These are phyloP conservation scores for Sycophaga agraensis DNA, from an alignment of 1,140 invertebrate species.

Conservation along the genomic window DNA sequence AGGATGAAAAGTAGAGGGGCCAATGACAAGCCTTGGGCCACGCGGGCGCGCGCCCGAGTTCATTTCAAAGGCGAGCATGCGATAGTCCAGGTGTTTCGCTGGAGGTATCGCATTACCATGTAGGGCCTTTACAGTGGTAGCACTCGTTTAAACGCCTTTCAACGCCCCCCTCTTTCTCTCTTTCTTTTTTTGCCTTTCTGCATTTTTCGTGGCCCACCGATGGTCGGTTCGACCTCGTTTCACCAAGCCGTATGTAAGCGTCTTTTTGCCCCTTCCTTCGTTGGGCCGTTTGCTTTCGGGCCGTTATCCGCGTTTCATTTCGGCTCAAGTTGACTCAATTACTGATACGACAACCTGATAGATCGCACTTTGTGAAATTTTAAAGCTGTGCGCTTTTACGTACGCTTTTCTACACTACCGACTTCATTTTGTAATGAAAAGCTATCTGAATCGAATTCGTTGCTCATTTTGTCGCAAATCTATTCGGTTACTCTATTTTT, in stretches of 20 bases:
- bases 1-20: neutral
- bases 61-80: slow-evolving; percentile 8
- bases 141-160: neutral
- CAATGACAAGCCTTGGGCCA: neutral
- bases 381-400: too few species aligned
- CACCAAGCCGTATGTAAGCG: neutral
- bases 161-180: neutral
- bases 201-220: neutral
- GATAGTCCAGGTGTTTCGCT: slow-evolving; percentile 19
- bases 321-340: too few species aligned
- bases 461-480: too few species aligned
- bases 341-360: too few species aligned
- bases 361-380: too few species aligned
- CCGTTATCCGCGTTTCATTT: too few species aligned
- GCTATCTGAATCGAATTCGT: too few species aligned
- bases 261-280: too few species aligned
- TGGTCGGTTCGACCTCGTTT: slow-evolving; percentile 11
- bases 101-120: slow-evolving; percentile 10
- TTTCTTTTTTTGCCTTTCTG: neutral
- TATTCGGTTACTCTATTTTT: too few species aligned
- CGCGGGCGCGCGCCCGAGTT: neutral
- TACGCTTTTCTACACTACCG: too few species aligned
- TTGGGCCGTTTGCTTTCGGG: too few species aligned
- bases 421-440: too few species aligned
- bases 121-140: slow-evolving; percentile 5